Evolutionary conservation across 2,797 vertebrate genomes (phyloP), one percentile per base, ranked within the genome.

Genomic region (Cossypha dichroa): DNA sequence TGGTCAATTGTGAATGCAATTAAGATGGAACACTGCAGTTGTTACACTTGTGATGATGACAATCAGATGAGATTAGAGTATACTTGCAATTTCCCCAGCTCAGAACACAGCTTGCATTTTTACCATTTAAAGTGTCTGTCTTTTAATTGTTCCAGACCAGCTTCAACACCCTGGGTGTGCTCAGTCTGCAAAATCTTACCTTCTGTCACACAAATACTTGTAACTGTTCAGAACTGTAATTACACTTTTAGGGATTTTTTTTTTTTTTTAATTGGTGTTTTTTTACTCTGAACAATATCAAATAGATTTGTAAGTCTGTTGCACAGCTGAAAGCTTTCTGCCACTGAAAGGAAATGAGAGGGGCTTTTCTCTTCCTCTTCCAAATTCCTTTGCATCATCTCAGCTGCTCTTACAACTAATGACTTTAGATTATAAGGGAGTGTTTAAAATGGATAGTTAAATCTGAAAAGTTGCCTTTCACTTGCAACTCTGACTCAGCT

Each of bases 1-100:
- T 60, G 58, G 62, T 86, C 96, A 93, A 49, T 52, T 78, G 76
- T 66, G 90, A 93, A 72, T 69, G 58, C 63, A 72, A 46, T 91
- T 80, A 80, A 84, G 83, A 40, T 78, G 36, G 74, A 92, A 18
- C 41, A 16, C 48, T 38, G 77, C 40, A 69, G 85, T 94, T 89
- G 40, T 82, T 82, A 82, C 22, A 41, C 59, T 82, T 84, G 33
- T 79, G 73, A 34, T 75, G 40, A 41, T 91, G 93, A 55, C 73
- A 36, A 4, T 90, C 72, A 77, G 60, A 74, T 46, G 62, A 93
- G 59, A 89, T 59, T 78, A 82, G 40, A 76, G 21, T 19, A 59
- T 18, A 22, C 28, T 68, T 77, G 54, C 31, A 28, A 18, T 84
- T 95, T 93, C 63, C 20, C 43, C 25, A 18, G 83, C 36, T 90